These are phyloP conservation scores for Seira musarum DNA, from an alignment of 2,888 invertebrate genomes.

Conservation along the genomic window DNA sequence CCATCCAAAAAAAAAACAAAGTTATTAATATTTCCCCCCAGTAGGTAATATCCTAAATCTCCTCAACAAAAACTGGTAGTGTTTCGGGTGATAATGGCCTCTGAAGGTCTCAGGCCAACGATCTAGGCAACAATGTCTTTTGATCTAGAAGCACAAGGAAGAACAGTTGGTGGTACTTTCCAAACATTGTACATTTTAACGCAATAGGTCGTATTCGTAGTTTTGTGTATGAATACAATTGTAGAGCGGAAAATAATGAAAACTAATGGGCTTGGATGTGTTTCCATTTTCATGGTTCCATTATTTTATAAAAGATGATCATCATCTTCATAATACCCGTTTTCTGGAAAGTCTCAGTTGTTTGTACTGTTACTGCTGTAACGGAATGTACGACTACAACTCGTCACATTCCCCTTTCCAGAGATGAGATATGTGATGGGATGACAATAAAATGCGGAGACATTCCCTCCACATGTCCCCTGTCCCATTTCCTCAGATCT, in stretches of 20 bases:
- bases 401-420: neutral
- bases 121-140: neutral
- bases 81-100: neutral
- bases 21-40: neutral
- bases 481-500: neutral
- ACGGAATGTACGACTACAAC: neutral
- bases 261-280: slow-evolving; percentile 57
- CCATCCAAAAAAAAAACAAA: too few relatives aligned
- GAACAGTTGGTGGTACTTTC: neutral
- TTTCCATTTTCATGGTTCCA: slow-evolving; percentile 55
- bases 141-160: neutral
- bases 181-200: neutral
- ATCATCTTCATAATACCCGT: too few relatives aligned
- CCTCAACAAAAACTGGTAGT: neutral
- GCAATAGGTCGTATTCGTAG: neutral
- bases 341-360: too few relatives aligned
- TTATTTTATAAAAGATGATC: slow-evolving; percentile 46
- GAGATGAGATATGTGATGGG: neutral
- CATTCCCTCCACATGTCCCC: slow-evolving; percentile 16
- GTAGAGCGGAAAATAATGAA: slow-evolving; percentile 56
- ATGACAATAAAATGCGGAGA: slow-evolving; percentile 4
- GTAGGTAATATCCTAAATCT: neutral
- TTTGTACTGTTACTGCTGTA: too few relatives aligned
- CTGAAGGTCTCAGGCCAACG: too few relatives aligned
- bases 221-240: neutral